Evolutionary conservation across 2,888 invertebrate genomes (phyloP), one percentile per base, ranked within the genome.

Genomic region (Oligia latruncula): DNA sequence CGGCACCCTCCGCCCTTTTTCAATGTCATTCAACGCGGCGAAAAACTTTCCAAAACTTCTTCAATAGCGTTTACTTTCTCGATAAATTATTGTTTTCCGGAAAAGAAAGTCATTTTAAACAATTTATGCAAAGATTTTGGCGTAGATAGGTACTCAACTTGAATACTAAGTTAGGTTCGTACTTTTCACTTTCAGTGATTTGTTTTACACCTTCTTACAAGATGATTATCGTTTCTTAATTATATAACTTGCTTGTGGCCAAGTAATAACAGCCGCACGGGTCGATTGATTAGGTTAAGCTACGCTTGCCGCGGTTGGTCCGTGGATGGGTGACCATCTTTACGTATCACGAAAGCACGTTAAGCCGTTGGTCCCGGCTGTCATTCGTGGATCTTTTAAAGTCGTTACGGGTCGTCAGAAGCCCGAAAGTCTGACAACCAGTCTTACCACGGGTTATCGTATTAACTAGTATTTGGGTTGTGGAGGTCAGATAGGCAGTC

Each of bases 1-100:
- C 83, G 80, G 85, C 91, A 89, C 91, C 93, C 91, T 90, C 84
- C 88, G 85, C 90, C 90, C 90, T 92, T 93, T 93, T 92, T 92
- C 91, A 91, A 85, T 92, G 92, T 93, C 93, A 93, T 91, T 92
- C 90, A 91, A 91, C 87, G 87, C 75, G 80, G 80, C 78, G 78
- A 80, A 81, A 82, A 84, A 85, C 81, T 87, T 87, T 78, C 65
- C 62, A 81, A 80, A 89, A 86, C 82, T 89, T 89, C 71, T 85
- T 84, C 73, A 77, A 78, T 83, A 81, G 74, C 75, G 74, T 55
- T 85, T 75, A 86, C 83, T 77, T 81, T 76, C 72, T 77, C 81
- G 49, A 80, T 68, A 75, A 80, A 80, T 82, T 84, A 86, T 84
- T 85, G 79, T 81, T 81, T 81, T 80, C 49, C 67, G 72, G 52